Percentiles rank a stretch among this genome's conserved stretches.
These are phyloP conservation scores for Asteroscopus sphinx DNA, from an alignment of 2,888 invertebrate species.

Conservation along the genomic window DNA sequence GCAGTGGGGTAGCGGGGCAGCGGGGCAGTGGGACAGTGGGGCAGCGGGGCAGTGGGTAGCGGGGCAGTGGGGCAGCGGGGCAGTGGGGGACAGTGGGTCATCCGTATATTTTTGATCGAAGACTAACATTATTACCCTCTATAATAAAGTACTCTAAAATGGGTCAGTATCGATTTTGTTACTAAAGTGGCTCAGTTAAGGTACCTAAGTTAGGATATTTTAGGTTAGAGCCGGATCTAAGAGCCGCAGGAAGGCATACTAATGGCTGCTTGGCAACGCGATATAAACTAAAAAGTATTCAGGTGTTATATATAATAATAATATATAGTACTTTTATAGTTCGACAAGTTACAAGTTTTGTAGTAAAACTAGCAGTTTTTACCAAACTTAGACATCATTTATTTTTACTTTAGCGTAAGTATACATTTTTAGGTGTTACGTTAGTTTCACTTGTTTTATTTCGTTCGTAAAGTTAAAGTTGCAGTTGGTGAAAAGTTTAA, in stretches of 20 bases:
- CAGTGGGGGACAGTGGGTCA: too few relatives aligned
- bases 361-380: slow-evolving; percentile 7
- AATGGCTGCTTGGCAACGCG: slow-evolving; percentile 26
- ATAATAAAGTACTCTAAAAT: slow-evolving; percentile 44
- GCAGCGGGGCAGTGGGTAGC: too few relatives aligned
- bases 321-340: too few relatives aligned
- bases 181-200: slow-evolving; percentile 39
- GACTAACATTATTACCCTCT: too few relatives aligned
- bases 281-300: slow-evolving; percentile 31
- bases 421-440: neutral
- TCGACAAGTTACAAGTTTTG: slow-evolving; percentile 17
- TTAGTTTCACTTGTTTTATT: too few relatives aligned
- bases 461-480: too few relatives aligned
- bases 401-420: neutral
- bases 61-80: too few relatives aligned
- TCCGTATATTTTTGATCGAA: too few relatives aligned
- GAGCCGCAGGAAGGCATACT: slow-evolving; percentile 32
- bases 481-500: too few relatives aligned
- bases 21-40: too few relatives aligned
- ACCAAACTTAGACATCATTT: neutral
- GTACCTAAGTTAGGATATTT: slow-evolving; percentile 41
- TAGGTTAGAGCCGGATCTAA: slow-evolving; percentile 29
- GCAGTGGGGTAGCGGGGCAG: too few relatives aligned
- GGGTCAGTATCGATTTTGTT: slow-evolving; percentile 62
- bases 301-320: too few relatives aligned